These are phyloP conservation scores for Scaptomyza hsui DNA, from an alignment of 1,140 invertebrate species.

Conservation along the genomic window DNA sequence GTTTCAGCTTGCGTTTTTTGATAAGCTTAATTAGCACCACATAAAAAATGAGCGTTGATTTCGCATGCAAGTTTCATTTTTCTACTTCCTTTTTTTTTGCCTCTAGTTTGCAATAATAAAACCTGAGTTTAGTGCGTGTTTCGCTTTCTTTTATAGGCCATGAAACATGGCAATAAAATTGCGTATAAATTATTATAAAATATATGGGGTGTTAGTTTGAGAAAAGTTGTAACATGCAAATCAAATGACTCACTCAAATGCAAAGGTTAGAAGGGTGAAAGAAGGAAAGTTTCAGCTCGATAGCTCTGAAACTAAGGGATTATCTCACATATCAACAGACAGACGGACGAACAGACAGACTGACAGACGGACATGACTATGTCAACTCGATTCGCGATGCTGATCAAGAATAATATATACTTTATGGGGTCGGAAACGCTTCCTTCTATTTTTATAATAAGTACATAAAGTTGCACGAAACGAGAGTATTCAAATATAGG, in stretches of 20 bases:
- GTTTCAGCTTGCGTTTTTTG: conserved; percentile 35
- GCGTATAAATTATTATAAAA: conserved; percentile 8
- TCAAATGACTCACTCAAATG: neutral
- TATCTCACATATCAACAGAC: too few relatives aligned
- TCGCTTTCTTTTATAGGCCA: conserved; percentile 15
- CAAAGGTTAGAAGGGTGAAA: neutral
- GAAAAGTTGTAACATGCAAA: conserved; percentile 6
- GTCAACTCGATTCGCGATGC: too few relatives aligned
- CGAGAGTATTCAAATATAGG: too few relatives aligned
- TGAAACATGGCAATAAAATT: conserved; percentile 13
- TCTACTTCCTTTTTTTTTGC: too few relatives aligned
- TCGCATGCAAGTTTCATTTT: conserved; percentile 35
- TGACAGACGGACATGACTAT: too few relatives aligned
- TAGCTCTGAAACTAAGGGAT: too few relatives aligned
- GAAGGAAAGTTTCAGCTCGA: neutral
- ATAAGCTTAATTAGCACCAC: conserved; percentile 57
- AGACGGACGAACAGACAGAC: too few relatives aligned
- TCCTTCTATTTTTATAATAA: too few relatives aligned
- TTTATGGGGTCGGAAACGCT: too few relatives aligned
- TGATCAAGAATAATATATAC: too few relatives aligned
- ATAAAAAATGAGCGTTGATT: conserved; percentile 36
- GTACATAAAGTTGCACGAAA: too few relatives aligned
- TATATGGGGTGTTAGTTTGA: conserved; percentile 33
- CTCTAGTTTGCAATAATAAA: conserved; percentile 17
- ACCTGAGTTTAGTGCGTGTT: conserved; percentile 23